Evolutionary conservation across 1,140 invertebrate genomes (phyloP).

Genomic region (Adelges cooleyi): DNA sequence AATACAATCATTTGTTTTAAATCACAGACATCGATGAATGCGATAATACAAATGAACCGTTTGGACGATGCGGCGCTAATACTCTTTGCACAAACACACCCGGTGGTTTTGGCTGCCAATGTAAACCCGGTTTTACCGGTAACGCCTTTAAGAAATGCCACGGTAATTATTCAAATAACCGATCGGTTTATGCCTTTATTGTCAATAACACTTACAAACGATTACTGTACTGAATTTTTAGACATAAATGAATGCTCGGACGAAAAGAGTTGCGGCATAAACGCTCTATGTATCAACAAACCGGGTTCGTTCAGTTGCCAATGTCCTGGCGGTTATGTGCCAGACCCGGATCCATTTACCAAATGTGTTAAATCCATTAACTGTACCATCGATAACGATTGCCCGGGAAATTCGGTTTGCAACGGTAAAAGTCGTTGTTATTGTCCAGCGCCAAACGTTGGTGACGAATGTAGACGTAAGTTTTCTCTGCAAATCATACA

Average conservation of each 20-base stretch:
- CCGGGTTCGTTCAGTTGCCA: constrained; percentile 64
- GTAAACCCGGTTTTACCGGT: constrained; percentile 65
- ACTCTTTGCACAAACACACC: constrained; percentile 70
- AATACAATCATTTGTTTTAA: constrained; percentile 10
- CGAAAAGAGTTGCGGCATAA: constrained; percentile 61
- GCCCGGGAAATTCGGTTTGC: constrained; percentile 81
- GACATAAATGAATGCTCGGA: constrained; percentile 72
- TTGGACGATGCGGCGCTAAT: constrained; percentile 69
- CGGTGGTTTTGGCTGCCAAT: constrained; percentile 66
- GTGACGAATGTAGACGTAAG: constrained; percentile 82
- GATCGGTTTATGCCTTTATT: background rate
- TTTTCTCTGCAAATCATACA: background rate
- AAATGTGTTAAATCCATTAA: constrained; percentile 68
- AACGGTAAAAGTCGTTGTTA: constrained; percentile 62
- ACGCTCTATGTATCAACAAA: constrained; percentile 66
- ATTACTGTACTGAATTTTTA: constrained; percentile 33
- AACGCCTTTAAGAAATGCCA: constrained; percentile 63
- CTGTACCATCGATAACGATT: constrained; percentile 61
- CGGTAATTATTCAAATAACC: constrained; percentile 38
- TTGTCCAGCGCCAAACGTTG: constrained; percentile 80
- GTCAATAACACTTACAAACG: background rate
- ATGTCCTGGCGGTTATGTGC: constrained; percentile 66
- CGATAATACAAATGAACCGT: constrained; percentile 58
- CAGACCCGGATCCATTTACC: constrained; percentile 66
- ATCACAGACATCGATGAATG: constrained; percentile 85